Evolutionary conservation across 1,140 invertebrate genomes (phyloP).

Genomic region (Globodera rostochiensis): DNA sequence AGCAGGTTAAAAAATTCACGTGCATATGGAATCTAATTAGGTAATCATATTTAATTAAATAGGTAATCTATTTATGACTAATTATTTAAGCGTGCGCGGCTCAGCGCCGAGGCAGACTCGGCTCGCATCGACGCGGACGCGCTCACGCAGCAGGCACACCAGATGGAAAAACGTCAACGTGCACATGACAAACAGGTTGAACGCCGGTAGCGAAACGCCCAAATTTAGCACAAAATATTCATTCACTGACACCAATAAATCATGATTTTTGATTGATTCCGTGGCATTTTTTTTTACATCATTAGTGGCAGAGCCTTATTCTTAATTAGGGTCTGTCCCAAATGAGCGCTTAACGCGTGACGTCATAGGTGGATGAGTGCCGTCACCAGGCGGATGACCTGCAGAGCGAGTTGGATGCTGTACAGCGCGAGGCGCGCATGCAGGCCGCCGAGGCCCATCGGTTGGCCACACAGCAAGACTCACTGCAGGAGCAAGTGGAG

Average conservation of each 20-base stretch:
- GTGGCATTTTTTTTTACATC: too few relatives aligned
- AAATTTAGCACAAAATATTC: neutral
- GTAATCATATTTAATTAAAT: too few relatives aligned
- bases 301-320: too few relatives aligned
- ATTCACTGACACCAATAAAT: too few relatives aligned
- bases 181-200: constrained; percentile 88
- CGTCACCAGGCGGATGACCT: constrained; percentile 98
- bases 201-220: neutral
- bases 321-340: too few relatives aligned
- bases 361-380: constrained; percentile 88
- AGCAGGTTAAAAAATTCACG: constrained; percentile 71
- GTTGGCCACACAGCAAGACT: constrained; percentile 94
- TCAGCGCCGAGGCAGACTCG: constrained; percentile 95
- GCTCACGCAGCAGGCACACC: constrained; percentile 48
- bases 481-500: constrained; percentile 83
- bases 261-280: too few relatives aligned
- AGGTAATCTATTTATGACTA: too few relatives aligned
- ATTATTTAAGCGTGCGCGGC: constrained; percentile 76
- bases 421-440: constrained; percentile 97
- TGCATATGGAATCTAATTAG: too few relatives aligned
- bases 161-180: constrained; percentile 99
- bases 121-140: constrained; percentile 79
- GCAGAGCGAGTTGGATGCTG: constrained; percentile 92
- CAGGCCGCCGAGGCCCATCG: constrained; percentile 99
- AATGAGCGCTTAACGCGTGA: too few relatives aligned